Conservation (phyloP, 1,140 invertebrate species). For the Drosophila sucinea region DNA sequence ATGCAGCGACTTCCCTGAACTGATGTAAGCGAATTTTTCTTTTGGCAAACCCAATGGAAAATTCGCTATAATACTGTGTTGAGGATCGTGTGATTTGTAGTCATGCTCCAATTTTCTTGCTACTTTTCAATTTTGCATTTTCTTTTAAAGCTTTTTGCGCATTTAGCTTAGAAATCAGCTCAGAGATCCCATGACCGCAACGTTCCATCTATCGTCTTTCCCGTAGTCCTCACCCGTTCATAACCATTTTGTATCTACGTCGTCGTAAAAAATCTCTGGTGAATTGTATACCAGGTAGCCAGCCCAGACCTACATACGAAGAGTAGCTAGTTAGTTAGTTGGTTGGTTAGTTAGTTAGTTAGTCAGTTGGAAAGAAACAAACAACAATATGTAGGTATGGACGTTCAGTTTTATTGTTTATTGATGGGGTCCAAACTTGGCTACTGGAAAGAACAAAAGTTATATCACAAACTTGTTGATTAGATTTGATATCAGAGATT, state of each 20-base stretch:
- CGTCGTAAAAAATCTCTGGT: not conserved
- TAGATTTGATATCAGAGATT: conserved; percentile 22
- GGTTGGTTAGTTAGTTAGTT: not conserved
- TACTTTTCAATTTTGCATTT: conserved; percentile 1
- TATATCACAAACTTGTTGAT: conserved; percentile 16
- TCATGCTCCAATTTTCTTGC: conserved; percentile 47
- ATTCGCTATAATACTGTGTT: not conserved
- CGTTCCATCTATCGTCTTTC: conserved; percentile 1
- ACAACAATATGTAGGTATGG: not conserved
- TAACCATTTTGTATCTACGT: conserved; percentile 1
- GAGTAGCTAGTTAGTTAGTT: not conserved
- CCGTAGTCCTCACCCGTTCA: not conserved
- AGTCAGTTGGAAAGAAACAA: not conserved
- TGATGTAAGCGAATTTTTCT: not conserved
- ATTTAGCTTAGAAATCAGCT: conserved; percentile 8
- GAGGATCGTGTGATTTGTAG: conserved; percentile 25
- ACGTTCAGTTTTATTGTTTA: conserved; percentile 6
- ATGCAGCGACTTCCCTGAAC: not conserved
- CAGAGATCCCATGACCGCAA: conserved; percentile 8
- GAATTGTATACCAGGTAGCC: not conserved
- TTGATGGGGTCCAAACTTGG: conserved; percentile 3
- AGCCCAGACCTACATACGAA: not conserved
- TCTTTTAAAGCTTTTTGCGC: conserved; percentile 3
- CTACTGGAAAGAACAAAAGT: conserved; percentile 15
- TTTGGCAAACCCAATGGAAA: conserved; percentile 3